phyloP scores from a whole-genome alignment of 2,113 vertebrate genomes.

The Phalacrocorax aristotelis region DNA sequence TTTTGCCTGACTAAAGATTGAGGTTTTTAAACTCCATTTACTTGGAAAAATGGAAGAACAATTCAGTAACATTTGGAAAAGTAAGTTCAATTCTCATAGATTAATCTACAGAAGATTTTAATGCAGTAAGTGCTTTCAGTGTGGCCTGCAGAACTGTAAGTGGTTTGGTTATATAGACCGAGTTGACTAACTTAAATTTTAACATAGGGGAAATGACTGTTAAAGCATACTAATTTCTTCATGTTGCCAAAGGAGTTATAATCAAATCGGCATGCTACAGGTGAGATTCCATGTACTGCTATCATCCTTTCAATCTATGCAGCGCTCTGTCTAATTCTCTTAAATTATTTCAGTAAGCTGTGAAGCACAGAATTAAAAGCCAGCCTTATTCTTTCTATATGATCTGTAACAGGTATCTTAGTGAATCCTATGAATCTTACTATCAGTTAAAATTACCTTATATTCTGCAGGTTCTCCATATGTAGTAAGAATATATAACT shows the following conservation, averaged over 20 bases:
- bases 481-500: constrained; percentile 88
- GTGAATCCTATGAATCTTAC: background rate
- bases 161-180: background rate
- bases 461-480: constrained; percentile 87
- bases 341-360: background rate
- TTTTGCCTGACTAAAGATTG: background rate
- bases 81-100: background rate
- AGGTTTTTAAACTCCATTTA: background rate
- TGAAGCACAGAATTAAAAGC: background rate
- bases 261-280: background rate
- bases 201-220: background rate
- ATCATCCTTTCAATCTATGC: background rate
- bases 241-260: background rate
- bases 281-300: background rate
- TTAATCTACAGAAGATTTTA: background rate
- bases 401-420: background rate
- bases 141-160: background rate
- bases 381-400: background rate
- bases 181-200: background rate
- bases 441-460: constrained; percentile 68
- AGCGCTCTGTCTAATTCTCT: background rate
- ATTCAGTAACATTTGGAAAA: background rate
- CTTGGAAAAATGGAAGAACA: background rate
- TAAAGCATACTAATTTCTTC: background rate
- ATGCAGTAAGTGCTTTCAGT: background rate